Percentiles rank a stretch among this genome's conserved stretches.
Evolutionary conservation across 1,140 invertebrate genomes (phyloP).

Genomic region (Drosophila bipectinata): DNA sequence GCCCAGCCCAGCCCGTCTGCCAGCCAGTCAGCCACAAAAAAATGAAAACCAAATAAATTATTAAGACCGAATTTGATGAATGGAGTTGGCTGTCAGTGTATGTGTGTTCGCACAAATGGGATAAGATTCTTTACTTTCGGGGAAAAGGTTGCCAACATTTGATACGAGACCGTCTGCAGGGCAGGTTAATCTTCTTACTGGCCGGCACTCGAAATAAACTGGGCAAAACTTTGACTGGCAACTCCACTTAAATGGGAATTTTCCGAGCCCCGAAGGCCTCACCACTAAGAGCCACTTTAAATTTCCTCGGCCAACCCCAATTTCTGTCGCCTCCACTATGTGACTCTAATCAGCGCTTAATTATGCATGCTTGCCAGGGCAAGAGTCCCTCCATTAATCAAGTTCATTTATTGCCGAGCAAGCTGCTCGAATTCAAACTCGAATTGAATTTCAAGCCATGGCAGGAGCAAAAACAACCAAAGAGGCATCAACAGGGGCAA

Average conservation of each 20-base stretch:
- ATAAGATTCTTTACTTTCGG: background rate
- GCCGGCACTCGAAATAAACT: slow-evolving; percentile 23
- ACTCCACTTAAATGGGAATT: slow-evolving; percentile 20
- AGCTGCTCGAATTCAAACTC: slow-evolving; percentile 58
- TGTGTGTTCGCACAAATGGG: background rate
- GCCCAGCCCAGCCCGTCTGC: background rate
- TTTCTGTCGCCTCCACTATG: slow-evolving; percentile 10
- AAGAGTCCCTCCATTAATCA: slow-evolving; percentile 57
- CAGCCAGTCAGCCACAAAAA: background rate
- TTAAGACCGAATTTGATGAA: slow-evolving; percentile 36
- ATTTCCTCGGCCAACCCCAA: slow-evolving; percentile 12
- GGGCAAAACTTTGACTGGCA: slow-evolving; percentile 7
- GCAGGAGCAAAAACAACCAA: background rate
- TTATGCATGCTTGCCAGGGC: slow-evolving; percentile 52
- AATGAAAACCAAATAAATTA: slow-evolving; percentile 37
- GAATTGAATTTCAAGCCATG: slow-evolving; percentile 57
- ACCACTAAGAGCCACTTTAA: slow-evolving; percentile 10
- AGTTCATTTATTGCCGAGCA: slow-evolving; percentile 63
- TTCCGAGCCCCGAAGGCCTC: background rate
- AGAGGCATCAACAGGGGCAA: background rate
- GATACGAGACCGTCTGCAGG: background rate
- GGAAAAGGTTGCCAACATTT: slow-evolving; percentile 10
- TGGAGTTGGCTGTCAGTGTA: slow-evolving; percentile 21
- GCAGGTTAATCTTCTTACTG: slow-evolving; percentile 6
- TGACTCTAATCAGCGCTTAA: slow-evolving; percentile 65